Base-by-base conservation (phyloP, 1,140 invertebrate species). In the Macrobrachium nipponense region DNA sequence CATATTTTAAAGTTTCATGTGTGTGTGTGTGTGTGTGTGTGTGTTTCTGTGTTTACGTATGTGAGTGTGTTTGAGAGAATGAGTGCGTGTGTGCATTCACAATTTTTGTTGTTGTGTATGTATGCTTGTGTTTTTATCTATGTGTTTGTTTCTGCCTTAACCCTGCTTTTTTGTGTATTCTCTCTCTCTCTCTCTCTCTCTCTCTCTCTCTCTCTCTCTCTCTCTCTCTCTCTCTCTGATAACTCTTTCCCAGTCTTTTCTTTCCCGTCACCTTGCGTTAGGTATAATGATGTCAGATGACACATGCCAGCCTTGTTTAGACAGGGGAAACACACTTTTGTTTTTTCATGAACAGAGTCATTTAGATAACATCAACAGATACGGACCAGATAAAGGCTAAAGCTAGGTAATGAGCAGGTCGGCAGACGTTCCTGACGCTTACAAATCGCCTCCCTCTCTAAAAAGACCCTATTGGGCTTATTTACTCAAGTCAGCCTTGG, bases 291-390 rank as follows among this genome's bases (percentile, higher is more conserved):
- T 60, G 80, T 59, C 82, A 85, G 78, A 85, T 85, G 82, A 85
- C 82, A 85, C 82, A 85, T 44, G 82, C 73, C 82, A 78, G 27
- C 82, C 82, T 77, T 85, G 82, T 85, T 85, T 85, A 77, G 82
- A 78, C 75, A 78, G 64, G 82, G 44, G 36, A 85, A 85, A 77
- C 23, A 78, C 59, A 43, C 75, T 61, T 23, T 36, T 59, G 20
- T 23, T 20, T 59, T 81, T 81, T 81, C 66, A 68, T 77, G 61
- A 8, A 17, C 17, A 51, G 58, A 73, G 82, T 85, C 82, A 85
- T 85, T 85, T 68, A 78, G 82, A 85, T 77, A 85, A 78, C 82
- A 78, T 85, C 82, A 85, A 78, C 82, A 78, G 82, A 85, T 85
- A 51, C 51, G 51, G 51, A 51, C 7, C 8, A 51, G 51, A 51